Evolutionary conservation across 2,113 vertebrate genomes (phyloP), one percentile per base, ranked within the genome.

Genomic region (Eupsittula cactorum): DNA sequence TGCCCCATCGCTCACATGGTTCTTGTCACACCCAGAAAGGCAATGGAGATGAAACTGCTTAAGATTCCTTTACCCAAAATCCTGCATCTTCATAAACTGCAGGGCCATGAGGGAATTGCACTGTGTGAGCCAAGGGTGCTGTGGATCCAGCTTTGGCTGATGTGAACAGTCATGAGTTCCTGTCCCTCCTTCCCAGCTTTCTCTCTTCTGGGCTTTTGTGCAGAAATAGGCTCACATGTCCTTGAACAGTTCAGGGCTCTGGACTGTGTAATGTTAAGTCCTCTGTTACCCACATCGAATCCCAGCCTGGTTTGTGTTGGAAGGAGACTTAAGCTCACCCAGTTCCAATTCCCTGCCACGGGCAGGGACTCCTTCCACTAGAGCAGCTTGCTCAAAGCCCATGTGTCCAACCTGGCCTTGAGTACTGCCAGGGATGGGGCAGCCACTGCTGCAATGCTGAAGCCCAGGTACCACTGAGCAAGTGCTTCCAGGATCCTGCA

Each of bases 71-170:
- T 2, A 24, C 13, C 33, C 13, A 0, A 37, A 86, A 39, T 59
- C 11, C 39, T 76, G 24, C 5, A 0, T 71, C 42, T 57, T 79
- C 55, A 17, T 23, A 6, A 87, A 52, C 6, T 49, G 11, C 4
- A 3, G 28, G 59, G 31, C 67, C 6, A 0, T 2, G 49, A 82
- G 75, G 53, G 90, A 47, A 65, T 85, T 71, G 49, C 0, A 0
- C 78, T 68, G 17, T 42, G 53, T 3, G 82, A 93, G 77, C 74
- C 95, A 93, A 62, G 55, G 27, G 23, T 47, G 57, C 62, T 0
- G 2, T 13, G 25, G 57, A 86, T 91, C 57, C 94, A 93, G 55
- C 60, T 71, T 92, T 94, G 91, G 92, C 95, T 93, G 69, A 19
- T 17, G 24, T 23, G 44, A 84, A 47, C 1, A 8, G 53, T 93